Evolutionary conservation across 2,888 invertebrate genomes (phyloP).

Genomic region (Megalurothrips usitatus): DNA sequence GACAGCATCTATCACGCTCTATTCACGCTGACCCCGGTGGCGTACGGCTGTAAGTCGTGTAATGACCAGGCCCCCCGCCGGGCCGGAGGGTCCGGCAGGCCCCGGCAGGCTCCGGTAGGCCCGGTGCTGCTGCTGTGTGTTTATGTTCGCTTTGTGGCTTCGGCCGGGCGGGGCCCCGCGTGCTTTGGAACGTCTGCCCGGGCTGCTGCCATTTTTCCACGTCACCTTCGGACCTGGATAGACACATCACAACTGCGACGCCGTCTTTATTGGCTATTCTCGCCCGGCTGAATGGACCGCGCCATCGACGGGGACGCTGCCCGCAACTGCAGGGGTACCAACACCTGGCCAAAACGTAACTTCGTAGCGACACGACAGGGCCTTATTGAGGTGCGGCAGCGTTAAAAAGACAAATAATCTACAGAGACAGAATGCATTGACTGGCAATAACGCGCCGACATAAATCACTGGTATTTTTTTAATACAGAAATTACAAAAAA

Average conservation of each 20-base stretch:
- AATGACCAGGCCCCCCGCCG: conserved; percentile 2
- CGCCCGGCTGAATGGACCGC: not conserved
- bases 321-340: too few species aligned
- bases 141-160: too few species aligned
- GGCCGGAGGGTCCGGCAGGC: not conserved
- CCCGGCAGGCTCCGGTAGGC: not conserved
- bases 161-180: too few species aligned
- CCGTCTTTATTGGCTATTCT: not conserved
- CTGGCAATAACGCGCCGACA: too few species aligned
- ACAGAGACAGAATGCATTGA: too few species aligned
- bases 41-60: not conserved
- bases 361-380: too few species aligned
- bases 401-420: too few species aligned
- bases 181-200: not conserved
- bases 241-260: not conserved
- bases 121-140: not conserved
- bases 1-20: too few species aligned
- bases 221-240: not conserved
- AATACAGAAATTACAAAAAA: too few species aligned
- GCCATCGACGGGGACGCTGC: not conserved
- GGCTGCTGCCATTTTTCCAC: conserved; percentile 4
- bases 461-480: too few species aligned
- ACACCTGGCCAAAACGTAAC: too few species aligned
- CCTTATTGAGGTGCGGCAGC: too few species aligned
- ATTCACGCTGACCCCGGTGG: not conserved